phyloP scores from a whole-genome alignment of 2,888 invertebrate genomes.

The Chaetogeoica ovagalla region DNA sequence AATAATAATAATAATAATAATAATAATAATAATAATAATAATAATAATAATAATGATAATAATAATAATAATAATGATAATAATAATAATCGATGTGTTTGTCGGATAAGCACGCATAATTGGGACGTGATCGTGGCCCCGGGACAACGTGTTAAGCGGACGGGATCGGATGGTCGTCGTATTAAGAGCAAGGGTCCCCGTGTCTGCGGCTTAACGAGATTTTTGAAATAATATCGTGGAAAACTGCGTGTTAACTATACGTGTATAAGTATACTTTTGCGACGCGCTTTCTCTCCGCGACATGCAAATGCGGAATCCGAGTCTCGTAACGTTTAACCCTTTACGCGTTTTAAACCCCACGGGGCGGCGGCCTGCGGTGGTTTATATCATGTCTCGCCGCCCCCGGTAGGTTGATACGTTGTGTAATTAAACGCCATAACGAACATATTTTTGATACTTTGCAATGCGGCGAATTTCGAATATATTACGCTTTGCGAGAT shows the following conservation, averaged over 20 bases:
- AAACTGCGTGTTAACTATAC: background rate
- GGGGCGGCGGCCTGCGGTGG: background rate
- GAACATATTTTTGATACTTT: background rate
- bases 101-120: conserved; percentile 6
- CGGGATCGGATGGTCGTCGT: too few relatives aligned
- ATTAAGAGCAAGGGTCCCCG: too few relatives aligned
- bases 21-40: too few relatives aligned
- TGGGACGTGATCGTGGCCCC: background rate
- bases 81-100: background rate
- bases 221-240: conserved; percentile 4
- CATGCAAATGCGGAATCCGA: conserved; percentile 24
- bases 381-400: background rate
- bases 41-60: too few relatives aligned
- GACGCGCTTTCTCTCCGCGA: background rate
- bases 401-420: background rate
- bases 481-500: background rate
- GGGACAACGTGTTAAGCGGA: background rate
- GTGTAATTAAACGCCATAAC: conserved; percentile 29
- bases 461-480: background rate
- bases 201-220: background rate
- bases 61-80: too few relatives aligned
- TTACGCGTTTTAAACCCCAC: background rate
- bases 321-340: background rate
- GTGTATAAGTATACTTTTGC: background rate
- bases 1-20: too few relatives aligned